These are phyloP conservation scores for Caranx ignobilis DNA, from an alignment of 2,113 vertebrate species.

Conservation along the genomic window DNA sequence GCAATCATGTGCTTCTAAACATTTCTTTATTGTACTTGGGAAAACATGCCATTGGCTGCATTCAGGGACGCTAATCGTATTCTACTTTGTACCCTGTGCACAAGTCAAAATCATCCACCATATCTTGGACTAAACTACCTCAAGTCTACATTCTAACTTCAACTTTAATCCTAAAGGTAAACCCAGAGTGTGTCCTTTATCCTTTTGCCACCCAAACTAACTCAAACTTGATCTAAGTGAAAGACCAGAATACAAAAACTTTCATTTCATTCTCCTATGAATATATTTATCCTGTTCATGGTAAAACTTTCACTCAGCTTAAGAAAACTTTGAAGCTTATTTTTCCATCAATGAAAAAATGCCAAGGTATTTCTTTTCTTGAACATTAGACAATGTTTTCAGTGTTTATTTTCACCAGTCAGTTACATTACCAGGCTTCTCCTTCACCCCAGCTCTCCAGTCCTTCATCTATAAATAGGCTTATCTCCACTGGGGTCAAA, in stretches of 20 bases:
- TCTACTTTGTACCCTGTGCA: neutral
- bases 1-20: neutral
- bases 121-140: neutral
- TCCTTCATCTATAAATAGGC: constrained; percentile 51
- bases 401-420: constrained; percentile 14
- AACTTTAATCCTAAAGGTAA: neutral
- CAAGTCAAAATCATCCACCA: no score
- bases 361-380: neutral
- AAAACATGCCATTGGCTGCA: neutral
- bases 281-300: neutral
- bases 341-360: neutral
- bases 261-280: neutral
- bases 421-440: constrained; percentile 2
- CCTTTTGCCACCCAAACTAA: neutral
- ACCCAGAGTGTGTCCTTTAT: no score
- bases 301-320: neutral
- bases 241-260: neutral
- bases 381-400: neutral
- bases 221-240: neutral
- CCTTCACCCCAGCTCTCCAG: constrained; percentile 35
- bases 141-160: neutral
- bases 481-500: constrained; percentile 43
- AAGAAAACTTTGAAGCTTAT: neutral
- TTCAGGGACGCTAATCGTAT: neutral
- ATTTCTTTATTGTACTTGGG: neutral